These are phyloP conservation scores for Gryllus bimaculatus DNA, from an alignment of 1,140 invertebrate genomes.

Conservation along the genomic window DNA sequence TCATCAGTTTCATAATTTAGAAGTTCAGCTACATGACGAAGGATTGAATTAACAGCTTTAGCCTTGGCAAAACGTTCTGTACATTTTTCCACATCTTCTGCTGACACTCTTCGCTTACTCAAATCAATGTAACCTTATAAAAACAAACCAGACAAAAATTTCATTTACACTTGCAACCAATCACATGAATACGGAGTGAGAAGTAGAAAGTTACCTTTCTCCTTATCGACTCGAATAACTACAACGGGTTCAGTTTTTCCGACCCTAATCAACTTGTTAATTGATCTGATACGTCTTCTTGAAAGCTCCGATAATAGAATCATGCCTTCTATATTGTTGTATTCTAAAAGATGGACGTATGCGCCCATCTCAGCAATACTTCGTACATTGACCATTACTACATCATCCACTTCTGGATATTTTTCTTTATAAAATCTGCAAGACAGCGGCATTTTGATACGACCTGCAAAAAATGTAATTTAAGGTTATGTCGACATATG, in stretches of 20 bases:
- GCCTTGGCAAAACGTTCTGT: slow-evolving; percentile 98
- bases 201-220: slow-evolving; percentile 66
- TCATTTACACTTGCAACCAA: background rate
- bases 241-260: slow-evolving; percentile 98
- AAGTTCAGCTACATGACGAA: slow-evolving; percentile 93
- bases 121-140: slow-evolving; percentile 93
- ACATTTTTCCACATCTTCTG: slow-evolving; percentile 96
- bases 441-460: slow-evolving; percentile 70
- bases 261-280: slow-evolving; percentile 98
- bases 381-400: slow-evolving; percentile 98
- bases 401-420: slow-evolving; percentile 98
- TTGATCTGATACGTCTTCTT: slow-evolving; percentile 94
- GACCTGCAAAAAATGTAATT: slow-evolving; percentile 19
- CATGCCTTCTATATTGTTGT: slow-evolving; percentile 99
- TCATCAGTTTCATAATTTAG: slow-evolving; percentile 83
- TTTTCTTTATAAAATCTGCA: slow-evolving; percentile 97
- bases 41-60: slow-evolving; percentile 96
- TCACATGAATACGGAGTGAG: too few species aligned
- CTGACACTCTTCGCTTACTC: slow-evolving; percentile 94
- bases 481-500: slow-evolving; percentile 7
- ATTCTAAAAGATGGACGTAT: slow-evolving; percentile 95
- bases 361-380: slow-evolving; percentile 99
- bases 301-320: slow-evolving; percentile 93
- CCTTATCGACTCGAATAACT: slow-evolving; percentile 98
- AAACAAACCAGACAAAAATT: background rate